Percentiles rank a stretch among this genome's conserved stretches.
phyloP scores from a whole-genome alignment of 1,140 invertebrate genomes.

The Drosophila burlai region DNA sequence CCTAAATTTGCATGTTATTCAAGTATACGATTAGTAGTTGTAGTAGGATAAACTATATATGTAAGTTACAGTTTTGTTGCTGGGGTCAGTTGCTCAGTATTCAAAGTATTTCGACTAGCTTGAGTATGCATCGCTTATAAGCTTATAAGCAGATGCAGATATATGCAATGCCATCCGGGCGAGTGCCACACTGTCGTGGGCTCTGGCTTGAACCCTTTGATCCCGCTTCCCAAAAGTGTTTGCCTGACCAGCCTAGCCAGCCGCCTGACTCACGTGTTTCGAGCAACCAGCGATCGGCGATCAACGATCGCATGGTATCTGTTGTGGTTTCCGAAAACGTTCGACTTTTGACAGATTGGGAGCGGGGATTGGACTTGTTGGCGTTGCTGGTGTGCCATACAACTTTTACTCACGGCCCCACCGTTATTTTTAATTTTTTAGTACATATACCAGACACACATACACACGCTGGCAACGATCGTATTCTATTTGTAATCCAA shows the following conservation, averaged over 20 bases:
- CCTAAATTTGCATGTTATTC: not conserved
- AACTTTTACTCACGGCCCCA: conserved; percentile 58
- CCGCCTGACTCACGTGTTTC: conserved; percentile 28
- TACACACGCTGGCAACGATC: conserved; percentile 63
- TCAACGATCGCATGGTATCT: conserved; percentile 15
- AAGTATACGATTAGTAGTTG: too few species aligned
- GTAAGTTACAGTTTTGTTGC: not conserved
- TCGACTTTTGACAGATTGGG: conserved; percentile 31
- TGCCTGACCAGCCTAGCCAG: conserved; percentile 29
- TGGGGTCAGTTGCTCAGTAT: not conserved
- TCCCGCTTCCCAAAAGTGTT: not conserved
- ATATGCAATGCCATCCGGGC: conserved; percentile 28
- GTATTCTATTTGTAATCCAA: conserved; percentile 83
- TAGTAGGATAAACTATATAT: not conserved
- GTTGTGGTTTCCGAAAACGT: conserved; percentile 27
- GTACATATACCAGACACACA: conserved; percentile 39
- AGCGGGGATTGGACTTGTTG: conserved; percentile 14
- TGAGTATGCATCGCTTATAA: conserved; percentile 24
- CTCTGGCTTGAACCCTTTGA: conserved; percentile 29
- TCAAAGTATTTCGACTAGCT: conserved; percentile 1
- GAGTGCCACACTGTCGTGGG: not conserved
- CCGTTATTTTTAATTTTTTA: conserved; percentile 76
- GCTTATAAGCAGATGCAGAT: conserved; percentile 45
- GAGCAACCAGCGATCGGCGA: conserved; percentile 15
- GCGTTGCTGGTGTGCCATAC: conserved; percentile 33